Conservation (phyloP, 2,888 invertebrate species). For the Helicoverpa assulta region DNA sequence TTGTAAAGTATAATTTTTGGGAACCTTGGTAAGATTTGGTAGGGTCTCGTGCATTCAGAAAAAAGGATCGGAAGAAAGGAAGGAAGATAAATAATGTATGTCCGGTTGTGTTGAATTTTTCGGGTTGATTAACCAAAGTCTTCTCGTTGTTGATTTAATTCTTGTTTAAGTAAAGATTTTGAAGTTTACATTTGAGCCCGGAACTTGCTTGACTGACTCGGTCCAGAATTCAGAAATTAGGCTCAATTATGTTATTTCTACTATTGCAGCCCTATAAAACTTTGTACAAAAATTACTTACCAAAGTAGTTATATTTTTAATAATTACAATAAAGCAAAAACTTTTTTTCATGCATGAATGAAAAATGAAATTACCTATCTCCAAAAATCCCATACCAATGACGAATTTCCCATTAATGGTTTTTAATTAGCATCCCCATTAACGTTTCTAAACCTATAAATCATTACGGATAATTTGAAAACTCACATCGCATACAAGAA, state of each 20-base stretch:
- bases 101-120: neutral
- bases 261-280: too few relatives aligned
- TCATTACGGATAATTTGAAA: slow-evolving; percentile 1
- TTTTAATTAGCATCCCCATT: slow-evolving; percentile 13
- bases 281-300: too few relatives aligned
- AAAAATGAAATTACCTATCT: too few relatives aligned
- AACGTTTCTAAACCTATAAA: slow-evolving; percentile 20
- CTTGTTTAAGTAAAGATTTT: neutral
- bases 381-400: too few relatives aligned
- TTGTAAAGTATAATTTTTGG: neutral
- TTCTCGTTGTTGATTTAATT: neutral
- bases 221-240: too few relatives aligned
- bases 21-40: neutral
- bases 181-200: neutral
- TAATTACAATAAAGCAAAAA: too few relatives aligned
- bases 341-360: too few relatives aligned
- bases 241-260: too few relatives aligned
- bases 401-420: too few relatives aligned
- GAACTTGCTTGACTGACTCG: too few relatives aligned
- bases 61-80: neutral
- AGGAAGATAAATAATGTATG: neutral
- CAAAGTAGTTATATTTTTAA: too few relatives aligned
- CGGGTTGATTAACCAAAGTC: neutral
- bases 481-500: neutral
- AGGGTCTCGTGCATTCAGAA: neutral